phyloP scores from a whole-genome alignment of 2,888 invertebrate genomes.

The Caenorhabditis parvicauda region DNA sequence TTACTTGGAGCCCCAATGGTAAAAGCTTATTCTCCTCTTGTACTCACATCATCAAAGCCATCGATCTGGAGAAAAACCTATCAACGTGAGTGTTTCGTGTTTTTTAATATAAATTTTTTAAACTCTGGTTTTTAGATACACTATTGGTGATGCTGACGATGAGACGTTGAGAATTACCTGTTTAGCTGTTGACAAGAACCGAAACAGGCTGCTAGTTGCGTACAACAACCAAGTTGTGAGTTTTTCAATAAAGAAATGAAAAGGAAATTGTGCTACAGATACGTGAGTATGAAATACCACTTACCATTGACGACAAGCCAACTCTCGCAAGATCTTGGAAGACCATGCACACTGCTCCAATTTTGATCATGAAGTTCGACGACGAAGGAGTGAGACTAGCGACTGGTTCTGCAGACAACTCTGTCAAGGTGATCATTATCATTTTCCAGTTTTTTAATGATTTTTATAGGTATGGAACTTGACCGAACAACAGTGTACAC shows the following conservation, averaged over 20 bases:
- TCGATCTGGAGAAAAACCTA: constrained; percentile 40
- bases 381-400: constrained; percentile 28
- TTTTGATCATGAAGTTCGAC: constrained; percentile 40
- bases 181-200: constrained; percentile 34
- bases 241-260: background rate
- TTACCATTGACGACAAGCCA: constrained; percentile 14
- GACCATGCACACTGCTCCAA: constrained; percentile 48
- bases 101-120: background rate
- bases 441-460: constrained; percentile 3
- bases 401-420: constrained; percentile 44
- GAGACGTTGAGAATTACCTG: constrained; percentile 44
- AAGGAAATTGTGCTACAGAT: constrained; percentile 13
- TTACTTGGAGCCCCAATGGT: constrained; percentile 48
- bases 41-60: constrained; percentile 50
- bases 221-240: constrained; percentile 41
- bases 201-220: constrained; percentile 44
- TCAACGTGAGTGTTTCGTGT: constrained; percentile 12
- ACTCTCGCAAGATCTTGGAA: constrained; percentile 40
- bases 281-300: constrained; percentile 27
- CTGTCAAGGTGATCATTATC: constrained; percentile 28
- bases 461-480: constrained; percentile 42
- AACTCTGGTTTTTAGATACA: constrained; percentile 25
- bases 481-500: constrained; percentile 42
- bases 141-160: constrained; percentile 49
- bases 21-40: constrained; percentile 50